Conservation (phyloP, 2,113 vertebrate species). For the Tachysurus fulvidraco region DNA sequence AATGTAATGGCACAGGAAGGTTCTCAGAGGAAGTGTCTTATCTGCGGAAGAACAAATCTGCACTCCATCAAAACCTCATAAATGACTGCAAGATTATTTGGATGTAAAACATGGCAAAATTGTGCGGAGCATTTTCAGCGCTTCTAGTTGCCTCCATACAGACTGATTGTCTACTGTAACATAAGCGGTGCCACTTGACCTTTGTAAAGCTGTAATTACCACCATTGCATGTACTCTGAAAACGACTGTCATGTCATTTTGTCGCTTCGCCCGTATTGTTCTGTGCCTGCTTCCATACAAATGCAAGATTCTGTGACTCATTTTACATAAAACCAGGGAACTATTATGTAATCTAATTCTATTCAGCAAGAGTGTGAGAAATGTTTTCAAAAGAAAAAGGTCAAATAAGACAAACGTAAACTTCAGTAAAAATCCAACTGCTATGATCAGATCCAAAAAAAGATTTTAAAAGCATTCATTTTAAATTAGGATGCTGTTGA, state of each 20-base stretch:
- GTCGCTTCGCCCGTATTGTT: constrained; percentile 29
- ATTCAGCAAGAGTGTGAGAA: neutral
- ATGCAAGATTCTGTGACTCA: constrained; percentile 41
- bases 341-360: constrained; percentile 20
- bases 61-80: neutral
- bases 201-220: constrained; percentile 58
- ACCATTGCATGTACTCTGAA: constrained; percentile 39
- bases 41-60: neutral
- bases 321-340: constrained; percentile 27
- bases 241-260: constrained; percentile 51
- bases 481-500: neutral
- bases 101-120: neutral
- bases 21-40: constrained; percentile 33
- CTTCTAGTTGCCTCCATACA: constrained; percentile 1
- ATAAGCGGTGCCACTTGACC: constrained; percentile 55
- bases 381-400: neutral
- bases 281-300: constrained; percentile 8
- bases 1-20: constrained; percentile 30
- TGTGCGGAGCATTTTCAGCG: neutral
- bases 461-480: neutral
- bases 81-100: neutral
- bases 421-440: neutral
- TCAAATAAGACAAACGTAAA: neutral
- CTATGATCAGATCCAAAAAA: neutral
- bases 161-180: constrained; percentile 46